phyloP scores from a whole-genome alignment of 2,888 invertebrate species.

The Eupithecia pulchellata region DNA sequence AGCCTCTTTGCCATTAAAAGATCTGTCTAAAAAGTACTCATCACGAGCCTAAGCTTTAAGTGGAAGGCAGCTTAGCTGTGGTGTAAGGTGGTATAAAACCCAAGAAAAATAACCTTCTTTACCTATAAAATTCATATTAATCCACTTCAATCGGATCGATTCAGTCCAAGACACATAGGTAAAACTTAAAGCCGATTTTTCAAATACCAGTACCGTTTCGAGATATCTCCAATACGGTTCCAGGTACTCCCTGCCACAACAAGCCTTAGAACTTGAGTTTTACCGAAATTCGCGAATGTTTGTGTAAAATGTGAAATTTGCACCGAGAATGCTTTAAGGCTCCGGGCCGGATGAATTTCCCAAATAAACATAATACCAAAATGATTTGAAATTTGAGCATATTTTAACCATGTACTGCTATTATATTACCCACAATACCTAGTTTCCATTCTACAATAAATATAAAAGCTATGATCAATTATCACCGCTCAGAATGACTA shows the following conservation, averaged over 20 bases:
- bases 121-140: not conserved
- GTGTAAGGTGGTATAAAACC: not conserved
- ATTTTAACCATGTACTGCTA: too few relatives aligned
- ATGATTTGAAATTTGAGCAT: too few relatives aligned
- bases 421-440: too few relatives aligned
- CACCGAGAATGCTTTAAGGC: slow-evolving; percentile 1
- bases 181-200: not conserved
- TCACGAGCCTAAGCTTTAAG: not conserved
- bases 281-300: slow-evolving; percentile 32
- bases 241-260: slow-evolving; percentile 50
- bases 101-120: not conserved
- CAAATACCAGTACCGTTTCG: slow-evolving; percentile 29
- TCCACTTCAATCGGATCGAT: not conserved
- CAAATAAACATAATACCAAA: too few relatives aligned
- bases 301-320: slow-evolving; percentile 35
- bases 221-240: slow-evolving; percentile 46
- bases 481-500: not conserved
- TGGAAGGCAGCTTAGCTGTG: not conserved
- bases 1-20: too few relatives aligned
- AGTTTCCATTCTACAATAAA: not conserved
- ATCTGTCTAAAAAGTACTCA: not conserved
- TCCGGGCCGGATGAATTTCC: too few relatives aligned
- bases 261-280: slow-evolving; percentile 37
- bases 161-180: not conserved
- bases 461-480: not conserved